Evolutionary conservation across 2,113 vertebrate genomes (phyloP), one percentile per base, ranked within the genome.

Genomic region (Danionella cerebrum): DNA sequence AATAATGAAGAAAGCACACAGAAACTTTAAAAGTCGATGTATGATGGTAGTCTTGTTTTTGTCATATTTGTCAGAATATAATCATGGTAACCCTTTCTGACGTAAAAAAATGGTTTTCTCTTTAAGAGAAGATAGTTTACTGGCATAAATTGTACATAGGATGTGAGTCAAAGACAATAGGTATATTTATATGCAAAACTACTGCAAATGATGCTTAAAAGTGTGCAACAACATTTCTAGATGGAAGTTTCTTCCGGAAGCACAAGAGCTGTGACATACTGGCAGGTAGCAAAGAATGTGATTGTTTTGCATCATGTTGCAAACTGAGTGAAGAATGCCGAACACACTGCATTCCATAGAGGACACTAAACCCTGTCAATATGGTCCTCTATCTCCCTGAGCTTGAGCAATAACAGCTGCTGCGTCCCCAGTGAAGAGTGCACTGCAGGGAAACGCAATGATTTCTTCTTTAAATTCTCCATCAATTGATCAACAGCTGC

Each of bases 401-500:
- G 42, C 21, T 63, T 63, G 59, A 63, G 59, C 41, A 63, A 63
- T 48, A 63, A 24, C 59, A 63, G 57, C 27, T 48, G 53, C 27
- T 14, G 52, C 21, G 60, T 62, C 51, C 36, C 39, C 57, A 42
- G 38, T 51, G 13, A 35, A 27, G 29, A 52, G 57, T 52, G 57
- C 57, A 51, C 31, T 41, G 45, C 45, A 58, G 54, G 55, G 60
- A 50, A 59, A 62, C 55, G 57, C 57, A 27, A 29, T 42, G 67
- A 44, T 53, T 52, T 59, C 45, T 59, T 21, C 45, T 69, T 48
- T 55, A 60, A 22, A 38, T 45, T 36, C 35, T 63, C 42, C 59
- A 63, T 63, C 33, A n/a, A 62, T 70, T 62, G 57, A 35, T 42
- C 67, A 52, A 70, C 57, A 70, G 57, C 57, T 70, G 67, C 36